Conservation (phyloP, 2,113 vertebrate genomes). For the Tringa solitaria region DNA sequence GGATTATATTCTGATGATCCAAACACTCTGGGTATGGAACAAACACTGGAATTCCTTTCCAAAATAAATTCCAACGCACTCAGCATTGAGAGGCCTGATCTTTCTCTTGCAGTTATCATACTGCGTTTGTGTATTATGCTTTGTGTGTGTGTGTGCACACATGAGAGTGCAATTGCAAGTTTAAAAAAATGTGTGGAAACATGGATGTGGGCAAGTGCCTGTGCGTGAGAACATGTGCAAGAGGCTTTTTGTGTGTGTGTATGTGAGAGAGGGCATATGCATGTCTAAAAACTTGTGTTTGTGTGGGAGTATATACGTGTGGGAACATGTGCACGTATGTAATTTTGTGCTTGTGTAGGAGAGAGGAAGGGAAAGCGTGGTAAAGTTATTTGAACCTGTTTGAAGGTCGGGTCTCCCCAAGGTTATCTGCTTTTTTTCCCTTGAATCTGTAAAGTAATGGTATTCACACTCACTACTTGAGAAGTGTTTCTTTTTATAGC, state of each 20-base stretch:
- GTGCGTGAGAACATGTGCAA: not conserved
- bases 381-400: conserved; percentile 66
- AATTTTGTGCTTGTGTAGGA: conserved; percentile 40
- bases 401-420: conserved; percentile 76
- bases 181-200: not conserved
- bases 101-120: not conserved
- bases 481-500: conserved; percentile 87
- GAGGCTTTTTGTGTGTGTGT: not conserved
- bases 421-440: conserved; percentile 81
- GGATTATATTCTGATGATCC: conserved; percentile 12
- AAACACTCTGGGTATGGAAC: not conserved
- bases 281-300: not conserved
- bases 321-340: conserved; percentile 7
- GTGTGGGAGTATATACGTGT: not conserved
- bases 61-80: not conserved
- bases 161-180: not conserved
- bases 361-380: conserved; percentile 27
- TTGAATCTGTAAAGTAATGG: conserved; percentile 81
- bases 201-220: not conserved
- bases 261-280: not conserved
- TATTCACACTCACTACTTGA: conserved; percentile 81
- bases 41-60: conserved; percentile 17
- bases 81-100: not conserved
- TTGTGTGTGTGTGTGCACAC: not conserved
- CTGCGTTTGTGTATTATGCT: not conserved